Evolutionary conservation across 2,797 vertebrate genomes (phyloP).

Genomic region (Scarus forsteni): DNA sequence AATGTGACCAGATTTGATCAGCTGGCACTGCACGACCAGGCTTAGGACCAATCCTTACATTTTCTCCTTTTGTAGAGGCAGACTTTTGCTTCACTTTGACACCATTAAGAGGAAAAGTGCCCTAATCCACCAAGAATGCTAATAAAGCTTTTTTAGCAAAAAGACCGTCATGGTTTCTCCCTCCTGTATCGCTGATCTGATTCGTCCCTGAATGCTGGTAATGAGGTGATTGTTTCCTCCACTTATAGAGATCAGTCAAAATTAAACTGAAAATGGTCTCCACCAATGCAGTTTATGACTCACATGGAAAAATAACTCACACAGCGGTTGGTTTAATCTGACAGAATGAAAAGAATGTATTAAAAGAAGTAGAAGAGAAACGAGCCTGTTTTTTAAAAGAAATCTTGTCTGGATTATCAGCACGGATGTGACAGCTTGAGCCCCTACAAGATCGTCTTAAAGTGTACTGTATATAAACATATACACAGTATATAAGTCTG

Average conservation of each 20-base stretch:
- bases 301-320: not conserved
- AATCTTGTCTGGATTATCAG: conserved; percentile 48
- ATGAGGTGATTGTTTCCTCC: conserved; percentile 31
- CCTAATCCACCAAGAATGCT: conserved; percentile 41
- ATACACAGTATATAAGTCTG: conserved; percentile 89
- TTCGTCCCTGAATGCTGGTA: conserved; percentile 28
- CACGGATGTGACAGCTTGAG: conserved; percentile 63
- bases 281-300: conserved; percentile 36
- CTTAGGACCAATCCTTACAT: conserved; percentile 22
- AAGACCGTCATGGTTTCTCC: conserved; percentile 1
- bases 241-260: conserved; percentile 26
- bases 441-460: conserved; percentile 74
- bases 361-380: conserved; percentile 62
- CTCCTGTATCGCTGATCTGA: conserved; percentile 20
- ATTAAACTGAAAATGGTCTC: conserved; percentile 14
- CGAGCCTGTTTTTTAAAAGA: conserved; percentile 63
- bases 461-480: conserved; percentile 86
- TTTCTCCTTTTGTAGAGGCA: conserved; percentile 29
- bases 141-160: conserved; percentile 1
- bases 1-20: conserved; percentile 41
- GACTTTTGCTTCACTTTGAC: conserved; percentile 46
- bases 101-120: conserved; percentile 51
- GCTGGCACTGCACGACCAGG: conserved; percentile 26
- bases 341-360: conserved; percentile 47
- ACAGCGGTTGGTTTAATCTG: too few species aligned